These are phyloP conservation scores for Drosophila birchii DNA, from an alignment of 2,888 invertebrate genomes.

Conservation along the genomic window DNA sequence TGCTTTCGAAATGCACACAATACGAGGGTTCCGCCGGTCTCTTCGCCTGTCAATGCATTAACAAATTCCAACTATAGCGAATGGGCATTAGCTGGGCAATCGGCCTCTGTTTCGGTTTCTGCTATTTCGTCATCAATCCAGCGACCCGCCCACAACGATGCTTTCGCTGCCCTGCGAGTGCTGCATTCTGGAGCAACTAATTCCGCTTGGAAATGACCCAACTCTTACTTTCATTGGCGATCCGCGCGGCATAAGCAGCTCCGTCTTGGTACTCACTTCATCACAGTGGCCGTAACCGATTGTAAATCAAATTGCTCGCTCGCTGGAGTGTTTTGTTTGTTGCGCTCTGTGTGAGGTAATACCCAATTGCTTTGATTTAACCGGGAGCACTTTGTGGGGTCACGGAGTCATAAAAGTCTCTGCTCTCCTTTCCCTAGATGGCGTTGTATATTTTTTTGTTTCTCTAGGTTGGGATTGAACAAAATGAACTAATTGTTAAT, in stretches of 20 bases:
- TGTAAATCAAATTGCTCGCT: constrained; percentile 46
- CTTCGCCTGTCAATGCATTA: constrained; percentile 39
- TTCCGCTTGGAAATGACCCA: constrained; percentile 27
- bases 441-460: neutral
- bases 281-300: constrained; percentile 34
- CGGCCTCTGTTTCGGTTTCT: constrained; percentile 15
- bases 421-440: constrained; percentile 13
- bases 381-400: constrained; percentile 43
- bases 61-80: constrained; percentile 37
- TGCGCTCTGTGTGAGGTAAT: constrained; percentile 43
- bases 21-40: constrained; percentile 10
- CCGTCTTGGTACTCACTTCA: constrained; percentile 24
- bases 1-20: constrained; percentile 45
- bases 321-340: constrained; percentile 17
- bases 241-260: constrained; percentile 2
- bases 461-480: neutral
- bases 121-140: constrained; percentile 24
- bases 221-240: constrained; percentile 43
- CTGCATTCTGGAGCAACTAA: constrained; percentile 39
- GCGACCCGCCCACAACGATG: constrained; percentile 25
- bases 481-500: neutral
- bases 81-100: constrained; percentile 33
- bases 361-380: constrained; percentile 40
- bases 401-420: constrained; percentile 19
- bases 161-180: constrained; percentile 1